A percentile compares a stretch with the other conserved stretches of the same genome.
Conservation (phyloP, 2,113 vertebrate genomes). For the Peromyscus californicus region DNA sequence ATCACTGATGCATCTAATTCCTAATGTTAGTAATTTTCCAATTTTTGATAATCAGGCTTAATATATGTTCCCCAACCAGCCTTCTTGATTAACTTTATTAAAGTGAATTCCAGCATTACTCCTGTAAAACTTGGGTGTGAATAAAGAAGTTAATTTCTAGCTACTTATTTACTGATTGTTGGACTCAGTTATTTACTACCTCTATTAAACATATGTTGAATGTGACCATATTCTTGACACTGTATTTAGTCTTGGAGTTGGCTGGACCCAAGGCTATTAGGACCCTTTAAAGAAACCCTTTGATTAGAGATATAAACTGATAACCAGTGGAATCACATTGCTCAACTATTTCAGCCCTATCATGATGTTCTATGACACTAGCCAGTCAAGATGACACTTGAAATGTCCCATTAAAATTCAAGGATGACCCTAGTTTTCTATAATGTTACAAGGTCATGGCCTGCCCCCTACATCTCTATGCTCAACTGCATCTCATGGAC, state of each 20-base stretch:
- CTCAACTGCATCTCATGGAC: neutral
- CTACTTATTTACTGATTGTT: neutral
- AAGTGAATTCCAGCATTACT: conserved; percentile 29
- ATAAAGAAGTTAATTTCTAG: conserved; percentile 41
- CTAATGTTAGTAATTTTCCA: neutral
- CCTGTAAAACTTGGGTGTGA: conserved; percentile 20
- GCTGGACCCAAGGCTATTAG: neutral
- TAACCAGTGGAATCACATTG: neutral
- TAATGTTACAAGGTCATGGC: neutral
- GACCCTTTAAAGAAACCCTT: conserved; percentile 35
- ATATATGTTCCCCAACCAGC: neutral
- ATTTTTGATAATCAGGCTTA: conserved; percentile 33
- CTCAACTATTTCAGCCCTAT: conserved; percentile 5
- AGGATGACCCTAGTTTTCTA: neutral
- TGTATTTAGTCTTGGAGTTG: conserved; percentile 15
- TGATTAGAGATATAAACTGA: conserved; percentile 23
- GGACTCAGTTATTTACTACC: conserved; percentile 13
- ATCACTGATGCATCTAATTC: neutral
- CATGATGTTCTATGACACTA: neutral
- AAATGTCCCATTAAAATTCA: neutral
- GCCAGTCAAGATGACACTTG: neutral
- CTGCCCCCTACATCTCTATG: neutral
- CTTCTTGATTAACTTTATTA: conserved; percentile 49
- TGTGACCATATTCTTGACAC: conserved; percentile 1
- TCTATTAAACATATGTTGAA: conserved; percentile 40